Percentiles rank a stretch among this genome's conserved stretches.
These are phyloP conservation scores for Genyomyrus donnyi DNA, from an alignment of 2,113 vertebrate species.

Conservation along the genomic window DNA sequence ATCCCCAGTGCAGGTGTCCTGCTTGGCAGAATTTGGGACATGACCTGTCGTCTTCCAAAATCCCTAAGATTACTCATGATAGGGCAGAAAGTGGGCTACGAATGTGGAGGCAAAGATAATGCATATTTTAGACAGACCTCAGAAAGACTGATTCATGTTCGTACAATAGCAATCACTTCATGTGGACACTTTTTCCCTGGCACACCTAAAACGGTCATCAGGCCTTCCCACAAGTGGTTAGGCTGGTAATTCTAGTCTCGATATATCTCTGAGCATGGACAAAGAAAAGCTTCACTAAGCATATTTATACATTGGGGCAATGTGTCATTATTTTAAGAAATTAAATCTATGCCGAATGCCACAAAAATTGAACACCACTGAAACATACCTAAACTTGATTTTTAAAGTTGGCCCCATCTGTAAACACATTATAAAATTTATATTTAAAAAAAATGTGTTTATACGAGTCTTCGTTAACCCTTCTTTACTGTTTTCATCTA, in stretches of 20 bases:
- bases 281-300: not conserved
- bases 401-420: not conserved
- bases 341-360: not conserved
- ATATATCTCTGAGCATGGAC: not conserved
- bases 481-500: not conserved
- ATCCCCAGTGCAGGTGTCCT: not conserved
- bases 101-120: not conserved
- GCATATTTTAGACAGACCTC: not conserved
- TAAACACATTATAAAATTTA: not conserved
- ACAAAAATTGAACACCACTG: not conserved
- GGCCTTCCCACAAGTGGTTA: not conserved
- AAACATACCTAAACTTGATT: not conserved
- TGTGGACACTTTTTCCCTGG: not conserved
- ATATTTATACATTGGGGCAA: not conserved
- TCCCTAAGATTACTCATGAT: not conserved
- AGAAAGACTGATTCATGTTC: not conserved
- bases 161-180: not conserved
- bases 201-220: not conserved
- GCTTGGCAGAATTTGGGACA: slow-evolving; percentile 3
- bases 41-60: not conserved
- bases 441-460: not conserved
- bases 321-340: not conserved
- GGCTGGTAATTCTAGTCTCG: not conserved
- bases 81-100: not conserved
- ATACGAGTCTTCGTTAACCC: not conserved